Evolutionary conservation across 92 coral and sea anemone genomes (phyloP), one percentile per base, ranked within the genome.

Genomic region (Epizoanthus ramosus): DNA sequence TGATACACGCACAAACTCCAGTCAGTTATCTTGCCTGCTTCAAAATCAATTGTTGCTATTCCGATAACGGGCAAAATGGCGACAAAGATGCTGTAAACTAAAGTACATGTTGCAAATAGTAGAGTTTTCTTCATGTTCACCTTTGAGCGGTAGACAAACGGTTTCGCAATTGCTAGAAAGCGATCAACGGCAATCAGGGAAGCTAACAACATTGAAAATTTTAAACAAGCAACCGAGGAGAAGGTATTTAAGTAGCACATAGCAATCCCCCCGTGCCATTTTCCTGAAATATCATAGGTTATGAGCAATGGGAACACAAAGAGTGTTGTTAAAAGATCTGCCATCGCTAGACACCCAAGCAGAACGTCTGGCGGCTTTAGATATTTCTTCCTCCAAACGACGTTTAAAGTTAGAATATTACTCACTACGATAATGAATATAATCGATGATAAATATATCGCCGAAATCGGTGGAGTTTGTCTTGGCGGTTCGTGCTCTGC

Each of bases 71-170:
- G 93, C 19, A 86, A 14, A 16, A 90, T 21, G 24, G 88, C 87
- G 3, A 86, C 41, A 23, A 71, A 5, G 5, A 86, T 18, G 63
- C 93, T 90, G 57, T 90, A 90, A 47, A 71, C 13, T n/a, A 84
- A 86, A 41, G 66, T 64, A 23, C 80, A n/a, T 0, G 64, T 64
- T 8, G 82, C 54, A 57, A 86, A 79, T n/a, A 82, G 18, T 57
- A 58, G 25, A 33, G 80, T 72, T 43, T 83, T 85, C 23, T 81
- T 81, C 73, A 86, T 80, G n/a, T 83, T 85, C n/a, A 90, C 74
- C 63, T 75, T 90, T 22, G 90, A 81, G 59, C 93, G 89, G 52
- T 90, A 90, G 81, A 86, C 67, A 79, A 90, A 86, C 10, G 93
- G 93, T 75, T 90, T 90, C 9, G 88, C 83, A 57, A 90, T 83